These are phyloP conservation scores for Rambutsinella grinnellia DNA, from an alignment of 2,888 invertebrate genomes.

Conservation along the genomic window DNA sequence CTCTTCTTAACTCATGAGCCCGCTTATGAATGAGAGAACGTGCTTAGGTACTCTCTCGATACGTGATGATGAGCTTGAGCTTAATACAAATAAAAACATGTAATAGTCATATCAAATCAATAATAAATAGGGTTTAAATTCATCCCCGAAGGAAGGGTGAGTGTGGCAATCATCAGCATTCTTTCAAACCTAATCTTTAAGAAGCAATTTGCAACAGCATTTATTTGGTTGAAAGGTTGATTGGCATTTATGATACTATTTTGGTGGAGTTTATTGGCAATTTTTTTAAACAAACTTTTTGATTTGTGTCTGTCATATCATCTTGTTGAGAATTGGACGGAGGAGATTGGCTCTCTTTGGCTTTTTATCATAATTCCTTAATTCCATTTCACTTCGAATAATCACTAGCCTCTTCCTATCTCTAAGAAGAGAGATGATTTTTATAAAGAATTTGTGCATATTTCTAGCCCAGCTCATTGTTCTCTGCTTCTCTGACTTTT, in stretches of 20 bases:
- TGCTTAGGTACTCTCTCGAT: too few species aligned
- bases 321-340: slow-evolving; percentile 4
- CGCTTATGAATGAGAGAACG: too few species aligned
- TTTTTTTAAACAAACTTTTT: slow-evolving; percentile 41
- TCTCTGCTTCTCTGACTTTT: slow-evolving; percentile 21
- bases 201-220: slow-evolving; percentile 21
- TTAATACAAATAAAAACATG: too few species aligned
- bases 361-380: not conserved
- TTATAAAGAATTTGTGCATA: not conserved
- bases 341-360: not conserved
- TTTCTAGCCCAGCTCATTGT: not conserved
- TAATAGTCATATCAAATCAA: too few species aligned
- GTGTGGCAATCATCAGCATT: not conserved
- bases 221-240: slow-evolving; percentile 32
- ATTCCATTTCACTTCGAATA: not conserved
- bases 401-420: not conserved
- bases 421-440: not conserved
- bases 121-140: too few species aligned
- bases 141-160: too few species aligned
- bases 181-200: not conserved
- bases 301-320: slow-evolving; percentile 42
- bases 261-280: slow-evolving; percentile 43
- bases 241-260: slow-evolving; percentile 54
- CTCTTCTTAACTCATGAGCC: too few species aligned
- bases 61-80: too few species aligned